These are phyloP conservation scores for Drosophila tristis DNA, from an alignment of 1,140 invertebrate species.

Conservation along the genomic window DNA sequence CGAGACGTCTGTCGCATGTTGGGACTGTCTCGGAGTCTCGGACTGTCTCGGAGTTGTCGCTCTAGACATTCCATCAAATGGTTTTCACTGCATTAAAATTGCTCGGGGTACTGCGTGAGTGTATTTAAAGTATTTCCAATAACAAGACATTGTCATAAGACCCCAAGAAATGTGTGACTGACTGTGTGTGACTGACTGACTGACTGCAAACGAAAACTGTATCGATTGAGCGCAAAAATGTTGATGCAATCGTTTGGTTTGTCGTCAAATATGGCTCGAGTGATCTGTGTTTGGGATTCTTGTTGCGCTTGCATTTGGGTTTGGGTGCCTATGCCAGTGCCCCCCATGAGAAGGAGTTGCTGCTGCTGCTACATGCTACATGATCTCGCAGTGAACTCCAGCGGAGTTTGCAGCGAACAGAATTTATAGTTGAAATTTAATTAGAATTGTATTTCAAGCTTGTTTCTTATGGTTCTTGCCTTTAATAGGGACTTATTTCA, in stretches of 20 bases:
- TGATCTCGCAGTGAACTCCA: constrained; percentile 41
- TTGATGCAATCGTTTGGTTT: constrained; percentile 81
- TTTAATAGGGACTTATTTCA: constrained; percentile 15
- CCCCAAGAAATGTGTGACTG: not conserved
- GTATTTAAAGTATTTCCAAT: constrained; percentile 60
- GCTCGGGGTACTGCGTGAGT: constrained; percentile 57
- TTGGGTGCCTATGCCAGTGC: constrained; percentile 25
- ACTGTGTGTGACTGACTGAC: no score
- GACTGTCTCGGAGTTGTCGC: not conserved
- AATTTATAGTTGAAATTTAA: constrained; percentile 36
- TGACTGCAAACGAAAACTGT: constrained; percentile 21
- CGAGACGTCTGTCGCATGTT: constrained; percentile 17
- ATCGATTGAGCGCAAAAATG: constrained; percentile 55
- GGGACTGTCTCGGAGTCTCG: constrained; percentile 7
- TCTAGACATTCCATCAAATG: constrained; percentile 64
- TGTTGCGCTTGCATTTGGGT: constrained; percentile 23
- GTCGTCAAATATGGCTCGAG: constrained; percentile 74
- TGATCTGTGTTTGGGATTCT: constrained; percentile 56
- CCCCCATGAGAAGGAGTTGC: constrained; percentile 20
- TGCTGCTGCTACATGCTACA: constrained; percentile 32
- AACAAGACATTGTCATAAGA: constrained; percentile 67
- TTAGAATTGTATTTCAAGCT: constrained; percentile 29
- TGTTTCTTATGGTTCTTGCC: not conserved
- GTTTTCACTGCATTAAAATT: constrained; percentile 75
- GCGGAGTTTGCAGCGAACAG: constrained; percentile 38